phyloP scores from a whole-genome alignment of 2,113 vertebrate genomes.

The Dascyllus trimaculatus region DNA sequence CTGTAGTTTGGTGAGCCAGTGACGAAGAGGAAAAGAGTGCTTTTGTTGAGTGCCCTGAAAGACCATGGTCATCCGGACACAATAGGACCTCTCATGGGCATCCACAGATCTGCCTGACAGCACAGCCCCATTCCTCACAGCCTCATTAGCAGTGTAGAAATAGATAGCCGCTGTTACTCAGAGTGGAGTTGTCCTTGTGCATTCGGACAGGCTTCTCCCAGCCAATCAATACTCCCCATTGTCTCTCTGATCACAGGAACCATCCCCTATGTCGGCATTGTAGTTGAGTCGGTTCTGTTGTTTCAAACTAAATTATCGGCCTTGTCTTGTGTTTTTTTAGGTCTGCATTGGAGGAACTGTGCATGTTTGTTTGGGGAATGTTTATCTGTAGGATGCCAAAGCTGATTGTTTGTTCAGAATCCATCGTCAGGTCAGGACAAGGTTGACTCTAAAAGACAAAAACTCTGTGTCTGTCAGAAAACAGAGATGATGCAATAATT shows the following conservation, averaged over 20 bases:
- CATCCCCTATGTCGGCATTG: slow-evolving; percentile 23
- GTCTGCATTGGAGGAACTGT: background rate
- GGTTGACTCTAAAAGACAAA: background rate
- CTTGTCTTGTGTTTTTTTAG: slow-evolving; percentile 15
- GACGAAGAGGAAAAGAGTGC: slow-evolving; percentile 10
- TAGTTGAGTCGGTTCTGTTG: slow-evolving; percentile 9
- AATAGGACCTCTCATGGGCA: slow-evolving; percentile 51
- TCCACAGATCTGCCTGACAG: slow-evolving; percentile 43
- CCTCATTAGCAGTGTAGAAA: slow-evolving; percentile 60
- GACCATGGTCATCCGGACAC: slow-evolving; percentile 39
- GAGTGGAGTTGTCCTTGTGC: slow-evolving; percentile 49
- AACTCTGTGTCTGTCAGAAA: no score
- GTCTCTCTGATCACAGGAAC: slow-evolving; percentile 55
- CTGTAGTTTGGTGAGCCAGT: slow-evolving; percentile 4
- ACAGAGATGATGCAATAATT: slow-evolving; percentile 21
- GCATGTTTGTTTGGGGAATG: background rate
- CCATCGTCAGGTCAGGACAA: background rate
- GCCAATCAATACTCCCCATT: slow-evolving; percentile 65
- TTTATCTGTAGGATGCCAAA: slow-evolving; percentile 18
- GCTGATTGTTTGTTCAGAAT: slow-evolving; percentile 6
- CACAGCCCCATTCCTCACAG: slow-evolving; percentile 36
- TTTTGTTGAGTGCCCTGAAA: slow-evolving; percentile 35
- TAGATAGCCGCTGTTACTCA: slow-evolving; percentile 56
- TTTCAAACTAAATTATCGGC: slow-evolving; percentile 39
- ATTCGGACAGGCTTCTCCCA: slow-evolving; percentile 43